Evolutionary conservation across 2,888 invertebrate genomes (phyloP), one percentile per base, ranked within the genome.

Genomic region (Napeogenes sylphis): DNA sequence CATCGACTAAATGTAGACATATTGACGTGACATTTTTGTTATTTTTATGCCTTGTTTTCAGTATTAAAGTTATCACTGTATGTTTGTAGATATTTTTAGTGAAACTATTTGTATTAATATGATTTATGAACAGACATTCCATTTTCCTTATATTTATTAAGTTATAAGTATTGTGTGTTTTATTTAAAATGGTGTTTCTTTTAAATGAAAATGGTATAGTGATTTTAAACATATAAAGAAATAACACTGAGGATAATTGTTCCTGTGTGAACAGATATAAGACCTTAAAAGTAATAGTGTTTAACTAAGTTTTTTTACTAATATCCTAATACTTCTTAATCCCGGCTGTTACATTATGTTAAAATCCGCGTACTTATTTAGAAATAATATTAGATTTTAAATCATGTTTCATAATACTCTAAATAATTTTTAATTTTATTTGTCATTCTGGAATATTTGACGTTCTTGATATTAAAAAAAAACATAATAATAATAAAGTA

Each of bases 81-180:
- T 30, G 30, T 30, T 30, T 51, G 51, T 51, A 51, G 4, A 51
- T 21, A 21, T 51, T 21, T n/a, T 47, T 47, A 14, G 30, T 51
- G 12, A 30, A 30, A 30, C n/a, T 3, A 30, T 21, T 47, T 30
- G 51, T 51, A 51, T 51, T 51, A 51, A 30, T 47, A 47, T 47
- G 35, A 35, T 42, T 42, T 42, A 42, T 42, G 10, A 51, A 51
- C 30, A n/a, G 30, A 51, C 51, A 51, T 51, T 51, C 51, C 51
- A 30, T 51, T 30, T 21, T 51, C 10, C 21, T 51, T 10, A 21
- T 47, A 47, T n/a, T 30, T 51, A 30, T 51, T 30, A 51, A 51
- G 21, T 51, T 21, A 14, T 47, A 2, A n/a, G 12, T n/a, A 6
- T 21, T 47, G 21, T 47, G 21, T 47, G 14, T n/a, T 4, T 47